Evolutionary conservation across 2,113 vertebrate genomes (phyloP), one percentile per base, ranked within the genome.

Genomic region (Peromyscus maniculatus): DNA sequence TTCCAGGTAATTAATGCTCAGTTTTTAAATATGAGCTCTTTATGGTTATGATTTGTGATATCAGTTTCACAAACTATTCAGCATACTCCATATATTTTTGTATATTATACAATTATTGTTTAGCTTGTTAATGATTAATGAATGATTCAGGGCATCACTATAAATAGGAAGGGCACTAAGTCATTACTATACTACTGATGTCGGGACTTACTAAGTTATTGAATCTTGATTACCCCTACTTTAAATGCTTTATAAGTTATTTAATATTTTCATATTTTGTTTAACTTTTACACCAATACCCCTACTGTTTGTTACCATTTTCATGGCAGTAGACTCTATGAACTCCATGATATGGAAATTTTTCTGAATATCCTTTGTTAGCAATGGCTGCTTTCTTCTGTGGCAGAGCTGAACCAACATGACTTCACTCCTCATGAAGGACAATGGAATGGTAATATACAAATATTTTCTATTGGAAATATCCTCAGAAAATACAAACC

Each of bases 11-110:
- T 9, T 64, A 17, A 43, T 55, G 1, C 79, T 91, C 74, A 69
- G 52, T 89, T 92, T 96, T 24, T 87, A 94, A 87, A 71, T 78
- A 89, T 74, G 3, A 94, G 57, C 28, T 69, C 10, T 72, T 64
- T 3, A n/a, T 71, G 75, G 19, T 64, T 78, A 72, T 0, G 64
- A 69, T 86, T 92, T 89, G 74, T 77, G 62, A 15, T 66, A 49
- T 78, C 26, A 88, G 17, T 36, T 91, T 95, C 67, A 39, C 0
- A 66, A 87, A 46, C 46, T n/a, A 3, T 84, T 1, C 12, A 80
- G 2, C 75, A 1, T 28, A 62, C 1, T 5, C 15, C 24, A 15
- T 64, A 3, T 3, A 49, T 89, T 87, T 11, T 67, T 74, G n/a
- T 4, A 1, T 66, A 88, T n/a, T 77, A 0, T 33, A 3, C 0